Evolutionary conservation across 2,888 invertebrate genomes (phyloP).

Genomic region (Volucella inanis): DNA sequence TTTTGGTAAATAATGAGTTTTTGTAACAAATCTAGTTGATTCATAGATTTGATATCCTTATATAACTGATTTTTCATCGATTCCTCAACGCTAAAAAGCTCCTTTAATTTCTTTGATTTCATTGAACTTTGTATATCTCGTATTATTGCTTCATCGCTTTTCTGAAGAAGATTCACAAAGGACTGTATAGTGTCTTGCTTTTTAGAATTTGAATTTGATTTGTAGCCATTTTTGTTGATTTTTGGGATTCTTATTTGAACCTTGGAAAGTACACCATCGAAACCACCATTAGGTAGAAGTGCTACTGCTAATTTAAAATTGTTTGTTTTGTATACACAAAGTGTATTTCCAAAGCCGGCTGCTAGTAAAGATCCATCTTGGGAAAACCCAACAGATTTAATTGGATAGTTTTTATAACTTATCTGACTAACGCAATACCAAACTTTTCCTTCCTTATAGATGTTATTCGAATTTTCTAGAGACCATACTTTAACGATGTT

Average conservation of each 20-base stretch:
- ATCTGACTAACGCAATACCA: constrained; percentile 88
- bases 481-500: constrained; percentile 89
- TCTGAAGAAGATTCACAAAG: constrained; percentile 78
- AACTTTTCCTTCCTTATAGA: constrained; percentile 84
- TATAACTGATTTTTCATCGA: constrained; percentile 76
- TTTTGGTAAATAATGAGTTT: constrained; percentile 80
- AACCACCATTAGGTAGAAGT: constrained; percentile 81
- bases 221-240: constrained; percentile 76
- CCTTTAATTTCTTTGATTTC: constrained; percentile 65
- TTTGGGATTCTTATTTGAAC: constrained; percentile 78
- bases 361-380: constrained; percentile 90
- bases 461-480: constrained; percentile 84
- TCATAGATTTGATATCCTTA: constrained; percentile 78
- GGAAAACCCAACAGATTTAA: constrained; percentile 87
- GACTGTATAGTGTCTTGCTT: constrained; percentile 78
- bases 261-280: constrained; percentile 80
- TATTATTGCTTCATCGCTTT: constrained; percentile 78
- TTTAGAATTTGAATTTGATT: constrained; percentile 70
- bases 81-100: constrained; percentile 62
- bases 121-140: constrained; percentile 76
- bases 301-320: constrained; percentile 85
- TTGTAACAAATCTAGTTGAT: constrained; percentile 81
- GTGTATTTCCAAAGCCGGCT: constrained; percentile 86
- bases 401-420: constrained; percentile 85
- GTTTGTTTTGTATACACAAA: constrained; percentile 89